Evolutionary conservation across 1,140 invertebrate species (phyloP).

Genomic region (Drosophila santomea): DNA sequence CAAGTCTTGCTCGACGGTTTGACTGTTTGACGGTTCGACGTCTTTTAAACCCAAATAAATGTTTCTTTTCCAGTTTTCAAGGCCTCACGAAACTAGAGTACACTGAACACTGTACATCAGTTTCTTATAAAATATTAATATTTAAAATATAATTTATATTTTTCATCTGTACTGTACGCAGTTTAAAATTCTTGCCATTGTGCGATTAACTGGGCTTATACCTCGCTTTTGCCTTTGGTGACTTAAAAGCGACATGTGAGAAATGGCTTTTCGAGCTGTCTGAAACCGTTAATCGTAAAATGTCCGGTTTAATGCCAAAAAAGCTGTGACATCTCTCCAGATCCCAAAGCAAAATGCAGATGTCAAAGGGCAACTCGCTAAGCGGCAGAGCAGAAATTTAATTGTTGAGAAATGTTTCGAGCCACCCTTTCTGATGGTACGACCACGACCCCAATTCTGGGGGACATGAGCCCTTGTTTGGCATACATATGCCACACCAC

Average conservation of each 20-base stretch:
- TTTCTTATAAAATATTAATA: background rate
- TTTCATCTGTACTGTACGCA: too few species aligned
- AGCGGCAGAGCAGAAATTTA: constrained; percentile 30
- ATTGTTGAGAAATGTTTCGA: constrained; percentile 46
- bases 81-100: too few species aligned
- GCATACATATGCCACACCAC: background rate
- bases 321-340: constrained; percentile 9
- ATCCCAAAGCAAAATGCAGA: constrained; percentile 31
- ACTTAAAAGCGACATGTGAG: constrained; percentile 39
- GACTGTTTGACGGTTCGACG: too few species aligned
- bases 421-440: constrained; percentile 28
- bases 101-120: background rate
- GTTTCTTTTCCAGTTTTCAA: background rate
- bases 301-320: constrained; percentile 31
- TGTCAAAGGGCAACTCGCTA: constrained; percentile 37
- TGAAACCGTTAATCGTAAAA: constrained; percentile 23
- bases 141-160: background rate
- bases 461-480: constrained; percentile 27
- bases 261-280: constrained; percentile 45
- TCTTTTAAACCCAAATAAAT: too few species aligned
- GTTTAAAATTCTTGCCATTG: background rate
- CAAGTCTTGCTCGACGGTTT: background rate
- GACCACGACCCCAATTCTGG: constrained; percentile 43
- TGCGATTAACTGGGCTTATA: background rate
- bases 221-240: background rate